Conservation (phyloP, 2,797 vertebrate species). For the Malurus splendens region DNA sequence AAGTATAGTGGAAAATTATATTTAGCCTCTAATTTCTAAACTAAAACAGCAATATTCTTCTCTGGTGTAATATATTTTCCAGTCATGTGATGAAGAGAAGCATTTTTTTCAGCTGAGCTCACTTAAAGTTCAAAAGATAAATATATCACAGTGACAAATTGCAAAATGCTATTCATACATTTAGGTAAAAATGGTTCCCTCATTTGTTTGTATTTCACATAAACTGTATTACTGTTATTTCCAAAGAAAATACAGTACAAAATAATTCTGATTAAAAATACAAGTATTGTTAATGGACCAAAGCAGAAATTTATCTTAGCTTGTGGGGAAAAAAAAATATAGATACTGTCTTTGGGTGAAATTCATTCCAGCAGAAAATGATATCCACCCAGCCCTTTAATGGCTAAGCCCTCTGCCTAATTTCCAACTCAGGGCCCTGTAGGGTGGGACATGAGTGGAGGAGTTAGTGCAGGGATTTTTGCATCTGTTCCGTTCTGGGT, state of each 20-base stretch:
- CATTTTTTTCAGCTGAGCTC: conserved; percentile 59
- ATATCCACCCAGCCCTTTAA: not conserved
- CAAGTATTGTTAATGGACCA: conserved; percentile 57
- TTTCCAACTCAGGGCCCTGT: not conserved
- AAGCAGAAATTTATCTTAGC: conserved; percentile 58
- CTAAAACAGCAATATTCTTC: conserved; percentile 43
- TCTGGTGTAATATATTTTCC: conserved; percentile 61
- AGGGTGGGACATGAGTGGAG: not conserved
- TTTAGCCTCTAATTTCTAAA: conserved; percentile 46
- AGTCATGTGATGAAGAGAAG: conserved; percentile 54
- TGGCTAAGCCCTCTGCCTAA: not conserved
- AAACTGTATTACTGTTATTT: conserved; percentile 57
- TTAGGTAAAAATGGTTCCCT: conserved; percentile 53
- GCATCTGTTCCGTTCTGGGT: not conserved
- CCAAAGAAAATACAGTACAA: conserved; percentile 64
- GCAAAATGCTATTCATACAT: conserved; percentile 60
- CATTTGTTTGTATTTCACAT: conserved; percentile 66
- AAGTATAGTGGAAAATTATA: conserved; percentile 45
- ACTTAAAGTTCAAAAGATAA: conserved; percentile 68
- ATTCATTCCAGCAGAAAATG: not conserved
- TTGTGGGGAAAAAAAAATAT: conserved; percentile 4
- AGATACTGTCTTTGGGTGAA: conserved; percentile 22
- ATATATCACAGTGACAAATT: conserved; percentile 66
- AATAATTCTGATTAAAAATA: conserved; percentile 65
- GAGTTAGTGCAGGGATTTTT: not conserved